Evolutionary conservation across 2,888 invertebrate genomes (phyloP).

Genomic region (Stenurella melanura): DNA sequence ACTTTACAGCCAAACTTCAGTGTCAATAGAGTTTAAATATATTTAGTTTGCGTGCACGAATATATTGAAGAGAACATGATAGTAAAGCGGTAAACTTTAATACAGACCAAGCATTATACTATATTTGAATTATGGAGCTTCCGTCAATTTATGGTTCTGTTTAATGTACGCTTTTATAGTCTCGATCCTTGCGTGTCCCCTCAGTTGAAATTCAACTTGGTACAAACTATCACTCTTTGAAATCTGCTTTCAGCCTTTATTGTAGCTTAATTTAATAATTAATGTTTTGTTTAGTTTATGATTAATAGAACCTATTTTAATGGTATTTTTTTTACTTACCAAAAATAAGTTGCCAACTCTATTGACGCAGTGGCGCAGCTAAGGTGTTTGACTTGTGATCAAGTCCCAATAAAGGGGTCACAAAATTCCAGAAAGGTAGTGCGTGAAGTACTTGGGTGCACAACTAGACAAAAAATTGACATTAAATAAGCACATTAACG

Average conservation of each 20-base stretch:
- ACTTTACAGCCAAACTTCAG: neutral
- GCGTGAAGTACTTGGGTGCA: too few species aligned
- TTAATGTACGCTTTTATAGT: constrained; percentile 7
- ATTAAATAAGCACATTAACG: too few species aligned
- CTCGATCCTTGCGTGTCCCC: neutral
- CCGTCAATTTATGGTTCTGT: neutral
- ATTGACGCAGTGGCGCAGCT: too few species aligned
- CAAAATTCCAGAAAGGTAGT: too few species aligned
- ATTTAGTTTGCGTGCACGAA: neutral
- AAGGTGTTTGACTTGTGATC: too few species aligned
- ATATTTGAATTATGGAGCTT: constrained; percentile 1
- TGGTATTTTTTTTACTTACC: too few species aligned
- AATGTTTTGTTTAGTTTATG: neutral
- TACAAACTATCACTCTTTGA: neutral
- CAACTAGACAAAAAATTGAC: too few species aligned
- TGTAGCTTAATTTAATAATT: neutral
- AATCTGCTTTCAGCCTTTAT: neutral
- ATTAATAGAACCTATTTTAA: neutral
- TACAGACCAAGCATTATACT: neutral
- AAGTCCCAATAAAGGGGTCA: too few species aligned
- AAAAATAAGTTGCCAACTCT: too few species aligned
- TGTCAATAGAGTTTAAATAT: neutral
- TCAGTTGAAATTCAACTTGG: neutral
- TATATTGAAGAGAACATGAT: neutral
- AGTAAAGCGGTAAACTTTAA: neutral